Base-by-base conservation (phyloP, 2,113 vertebrate genomes). In the Apus apus region DNA sequence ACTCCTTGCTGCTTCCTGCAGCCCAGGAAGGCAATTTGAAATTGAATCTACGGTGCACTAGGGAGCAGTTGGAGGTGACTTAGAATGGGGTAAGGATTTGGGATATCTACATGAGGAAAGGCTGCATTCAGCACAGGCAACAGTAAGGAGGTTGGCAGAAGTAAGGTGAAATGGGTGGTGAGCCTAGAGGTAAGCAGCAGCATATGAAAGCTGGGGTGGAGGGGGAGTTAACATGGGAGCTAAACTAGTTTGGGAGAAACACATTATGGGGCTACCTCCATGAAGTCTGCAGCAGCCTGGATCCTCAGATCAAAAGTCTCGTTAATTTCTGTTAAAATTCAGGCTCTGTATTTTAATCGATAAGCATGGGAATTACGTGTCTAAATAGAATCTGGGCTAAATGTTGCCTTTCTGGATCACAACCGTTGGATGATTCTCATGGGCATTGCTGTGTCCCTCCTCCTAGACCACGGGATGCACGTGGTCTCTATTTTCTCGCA, bases 61-160 rank as follows among this genome's bases (percentile, higher is more conserved):
- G 93, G 93, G 92, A 90, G 90, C 85, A 76, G 6, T 86, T 92
- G 65, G 92, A 72, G 57, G 34, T 78, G 83, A 29, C 43, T 71
- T 51, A 77, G 65, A 53, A 58, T 78, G n/a, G 64, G 48, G 40
- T 56, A 14, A 78, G 58, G 72, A 14, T 75, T 75, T 90, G 66
- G 73, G 46, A 89, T 90, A 57, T 78, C 68, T 62, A 26, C 40
- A 25, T 32, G 15, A 84, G 81, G 0, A 0, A 72, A 51, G 26
- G 70, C 57, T 85, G 71, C 8, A 2, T 79, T 75, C 54, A 73
- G 56, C 82, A 66, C 36, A 74, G 61, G n/a, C 43, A 81, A 32
- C 43, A 64, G 56, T 62, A 56, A 84, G 32, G 32, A 13, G 57
- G 50, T 15, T 64, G 36, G 53, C 3, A 19, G 17, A 82, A 51